Percentiles rank a stretch among this genome's conserved stretches.
These are phyloP conservation scores for Hepsetus odoe DNA, from an alignment of 2,113 vertebrate species.

Conservation along the genomic window DNA sequence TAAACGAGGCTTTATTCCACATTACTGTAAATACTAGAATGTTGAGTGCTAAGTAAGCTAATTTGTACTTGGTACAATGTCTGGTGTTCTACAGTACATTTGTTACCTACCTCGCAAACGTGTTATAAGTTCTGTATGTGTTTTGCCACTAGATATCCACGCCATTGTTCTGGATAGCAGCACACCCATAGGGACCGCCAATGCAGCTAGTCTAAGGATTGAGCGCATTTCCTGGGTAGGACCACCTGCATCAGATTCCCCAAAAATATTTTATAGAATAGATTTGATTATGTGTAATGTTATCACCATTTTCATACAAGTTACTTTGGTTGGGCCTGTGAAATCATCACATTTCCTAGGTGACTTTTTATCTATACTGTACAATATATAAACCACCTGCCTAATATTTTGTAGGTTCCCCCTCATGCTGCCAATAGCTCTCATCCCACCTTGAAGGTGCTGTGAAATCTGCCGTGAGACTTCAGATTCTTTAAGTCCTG, in stretches of 20 bases:
- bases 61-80: not conserved
- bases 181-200: constrained; percentile 83
- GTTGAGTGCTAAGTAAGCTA: not conserved
- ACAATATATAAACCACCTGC: too few species aligned
- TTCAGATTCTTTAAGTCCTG: too few species aligned
- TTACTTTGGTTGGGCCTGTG: too few species aligned
- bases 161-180: constrained; percentile 86
- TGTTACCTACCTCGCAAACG: constrained; percentile 79
- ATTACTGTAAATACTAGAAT: not conserved
- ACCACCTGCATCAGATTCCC: constrained; percentile 46
- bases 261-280: not conserved
- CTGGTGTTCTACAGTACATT: not conserved
- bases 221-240: constrained; percentile 76
- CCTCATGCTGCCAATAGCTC: too few species aligned
- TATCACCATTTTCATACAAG: not conserved
- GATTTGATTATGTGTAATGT: not conserved
- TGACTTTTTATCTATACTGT: too few species aligned
- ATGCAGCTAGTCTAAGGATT: constrained; percentile 58
- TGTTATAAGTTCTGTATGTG: constrained; percentile 83
- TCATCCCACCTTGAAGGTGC: too few species aligned
- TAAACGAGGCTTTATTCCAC: not conserved
- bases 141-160: constrained; percentile 88
- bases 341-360: too few species aligned
- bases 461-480: too few species aligned
- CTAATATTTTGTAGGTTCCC: too few species aligned